Evolutionary conservation across 30 jellyfish, hydroid and myxozoan genomes (phyloP).

Genomic region (Hydractinia echinata): DNA sequence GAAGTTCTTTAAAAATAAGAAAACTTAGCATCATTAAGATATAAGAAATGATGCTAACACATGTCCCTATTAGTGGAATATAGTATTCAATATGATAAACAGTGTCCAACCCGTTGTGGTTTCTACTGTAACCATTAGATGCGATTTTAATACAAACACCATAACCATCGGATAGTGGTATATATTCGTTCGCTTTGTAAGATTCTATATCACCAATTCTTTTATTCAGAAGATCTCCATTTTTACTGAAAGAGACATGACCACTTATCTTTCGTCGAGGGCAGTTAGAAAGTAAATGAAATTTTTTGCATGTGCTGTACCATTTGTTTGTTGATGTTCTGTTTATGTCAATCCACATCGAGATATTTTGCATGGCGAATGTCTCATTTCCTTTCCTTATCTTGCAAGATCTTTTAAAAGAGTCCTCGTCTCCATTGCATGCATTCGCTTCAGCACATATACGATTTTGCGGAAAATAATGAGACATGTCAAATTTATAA

Average conservation of each 20-base stretch:
- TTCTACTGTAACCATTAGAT: neutral
- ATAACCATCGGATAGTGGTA: neutral
- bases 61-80: slow-evolving; percentile 3
- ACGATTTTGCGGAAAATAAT: neutral
- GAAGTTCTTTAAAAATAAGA: neutral
- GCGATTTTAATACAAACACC: neutral
- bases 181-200: neutral
- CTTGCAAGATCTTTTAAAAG: neutral
- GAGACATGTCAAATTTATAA: neutral
- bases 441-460: slow-evolving; percentile 3
- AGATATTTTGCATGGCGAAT: neutral
- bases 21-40: neutral
- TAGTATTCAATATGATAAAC: neutral
- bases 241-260: neutral
- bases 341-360: neutral
- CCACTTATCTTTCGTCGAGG: neutral
- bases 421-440: neutral
- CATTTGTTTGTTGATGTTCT: neutral
- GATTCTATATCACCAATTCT: neutral
- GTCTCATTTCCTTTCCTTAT: neutral
- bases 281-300: neutral
- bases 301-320: neutral
- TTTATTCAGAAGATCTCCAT: neutral
- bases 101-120: neutral
- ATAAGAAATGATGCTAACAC: neutral